Evolutionary conservation across 2,797 vertebrate genomes (phyloP), one percentile per base, ranked within the genome.

Genomic region (Bufotes viridis): DNA sequence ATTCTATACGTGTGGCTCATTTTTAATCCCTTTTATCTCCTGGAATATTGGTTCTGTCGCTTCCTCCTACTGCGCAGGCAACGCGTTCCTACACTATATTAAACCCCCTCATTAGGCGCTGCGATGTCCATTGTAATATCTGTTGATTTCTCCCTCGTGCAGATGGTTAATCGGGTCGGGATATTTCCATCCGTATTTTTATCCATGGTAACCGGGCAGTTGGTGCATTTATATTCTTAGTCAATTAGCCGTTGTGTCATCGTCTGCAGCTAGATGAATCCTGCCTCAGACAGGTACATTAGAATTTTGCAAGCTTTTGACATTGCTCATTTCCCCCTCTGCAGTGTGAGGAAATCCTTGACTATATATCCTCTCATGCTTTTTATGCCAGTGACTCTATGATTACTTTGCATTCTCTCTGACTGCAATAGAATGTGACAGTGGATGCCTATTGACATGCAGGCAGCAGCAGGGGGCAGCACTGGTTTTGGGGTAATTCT

Each of bases 161-260:
- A 82, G 42, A 82, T 69, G 63, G 63, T 69, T 67, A 69, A 55
- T 69, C 58, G 34, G 79, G 51, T 72, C 24, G 26, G 53, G 81
- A 83, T 83, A 83, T 83, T 83, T 83, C n/a, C 81, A n/a, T 26
- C 81, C 58, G 81, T 34, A 53, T 83, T 57, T 55, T 83, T 58
- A 83, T 58, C 81, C 81, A 72, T 83, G 81, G 81, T 55, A 82
- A 82, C 81, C 81, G 70, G 81, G 81, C 81, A 69, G 55, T 69
- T 65, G 42, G 79, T 63, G 22, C 74, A 14, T 81, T 67, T 82
- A 55, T 49, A 51, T 29, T 55, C 81, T 70, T 70, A 53, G 81
- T 67, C 81, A 70, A 82, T 82, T 82, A 82, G 49, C 10, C 81
- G 14, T 67, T 29, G 61, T 82, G 81, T 70, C 81, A 57, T 55